Percentiles rank a stretch among this genome's conserved stretches.
phyloP scores from a whole-genome alignment of 2,888 invertebrate genomes.

The Tuta absoluta region DNA sequence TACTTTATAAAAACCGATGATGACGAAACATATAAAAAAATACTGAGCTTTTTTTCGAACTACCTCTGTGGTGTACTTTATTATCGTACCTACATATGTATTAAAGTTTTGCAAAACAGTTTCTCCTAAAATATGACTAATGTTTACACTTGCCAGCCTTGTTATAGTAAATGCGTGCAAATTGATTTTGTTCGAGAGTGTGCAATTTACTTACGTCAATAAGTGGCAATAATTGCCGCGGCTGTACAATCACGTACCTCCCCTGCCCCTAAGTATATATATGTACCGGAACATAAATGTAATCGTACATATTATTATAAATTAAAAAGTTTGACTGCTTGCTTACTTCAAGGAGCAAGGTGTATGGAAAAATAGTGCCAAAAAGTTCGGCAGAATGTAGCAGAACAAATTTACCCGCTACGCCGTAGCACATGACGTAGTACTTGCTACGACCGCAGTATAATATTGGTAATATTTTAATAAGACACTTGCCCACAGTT shows the following conservation, averaged over 20 bases:
- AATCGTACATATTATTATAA: slow-evolving; percentile 52
- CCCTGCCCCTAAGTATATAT: slow-evolving; percentile 69
- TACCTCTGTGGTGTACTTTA: no score
- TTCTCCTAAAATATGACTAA: not conserved
- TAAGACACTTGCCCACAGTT: slow-evolving; percentile 18
- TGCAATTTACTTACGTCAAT: slow-evolving; percentile 75
- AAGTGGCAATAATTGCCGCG: slow-evolving; percentile 80
- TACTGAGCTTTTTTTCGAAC: no score
- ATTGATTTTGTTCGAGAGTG: slow-evolving; percentile 53
- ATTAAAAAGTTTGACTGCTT: no score
- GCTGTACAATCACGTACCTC: slow-evolving; percentile 65
- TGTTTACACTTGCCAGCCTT: no score
- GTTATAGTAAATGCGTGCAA: not conserved
- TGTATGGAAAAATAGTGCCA: no score
- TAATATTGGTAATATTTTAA: no score
- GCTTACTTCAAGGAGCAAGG: no score
- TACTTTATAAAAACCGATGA: no score
- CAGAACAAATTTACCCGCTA: no score
- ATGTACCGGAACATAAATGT: slow-evolving; percentile 67
- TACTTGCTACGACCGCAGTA: not conserved
- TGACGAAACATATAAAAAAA: no score
- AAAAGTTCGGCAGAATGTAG: no score
- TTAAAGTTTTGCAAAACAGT: not conserved
- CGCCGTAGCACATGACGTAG: slow-evolving; percentile 3
- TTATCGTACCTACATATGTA: no score